phyloP scores from a whole-genome alignment of 2,797 vertebrate species.

The Arnoldichthys spilopterus region DNA sequence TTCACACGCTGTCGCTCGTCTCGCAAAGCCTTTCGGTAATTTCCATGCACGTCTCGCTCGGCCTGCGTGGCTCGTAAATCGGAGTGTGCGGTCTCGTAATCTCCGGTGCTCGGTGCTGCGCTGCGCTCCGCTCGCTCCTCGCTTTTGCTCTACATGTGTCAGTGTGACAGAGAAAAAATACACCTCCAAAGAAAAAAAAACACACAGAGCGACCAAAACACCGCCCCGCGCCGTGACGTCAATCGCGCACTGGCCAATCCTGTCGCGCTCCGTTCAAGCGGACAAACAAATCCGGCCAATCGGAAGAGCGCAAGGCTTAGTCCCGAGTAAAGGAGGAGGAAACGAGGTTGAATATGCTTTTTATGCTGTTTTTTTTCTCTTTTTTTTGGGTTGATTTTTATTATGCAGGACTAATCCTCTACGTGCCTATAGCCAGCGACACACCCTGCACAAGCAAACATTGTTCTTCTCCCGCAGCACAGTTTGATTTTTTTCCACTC shows the following conservation, averaged over 20 bases:
- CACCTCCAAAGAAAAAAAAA: conserved; percentile 82
- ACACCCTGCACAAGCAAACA: conserved; percentile 20
- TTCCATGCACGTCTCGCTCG: conserved; percentile 41
- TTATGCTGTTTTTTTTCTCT: conserved; percentile 3
- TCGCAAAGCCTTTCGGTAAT: conserved; percentile 31
- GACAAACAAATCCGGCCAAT: conserved; percentile 91
- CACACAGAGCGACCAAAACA: conserved; percentile 62
- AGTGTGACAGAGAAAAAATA: conserved; percentile 86
- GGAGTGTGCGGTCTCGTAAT: conserved; percentile 11
- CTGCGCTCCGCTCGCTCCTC: conserved; percentile 51
- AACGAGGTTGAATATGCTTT: conserved; percentile 57
- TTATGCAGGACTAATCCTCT: conserved; percentile 22
- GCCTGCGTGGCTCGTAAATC: neutral
- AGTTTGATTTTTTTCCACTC: neutral
- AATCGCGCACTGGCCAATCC: conserved; percentile 82
- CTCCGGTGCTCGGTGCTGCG: conserved; percentile 47
- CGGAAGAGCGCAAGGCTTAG: conserved; percentile 62
- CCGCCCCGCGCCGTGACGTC: conserved; percentile 82
- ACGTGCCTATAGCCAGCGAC: conserved; percentile 3
- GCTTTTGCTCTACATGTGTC: conserved; percentile 88
- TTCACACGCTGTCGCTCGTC: too few species aligned
- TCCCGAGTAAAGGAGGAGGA: conserved; percentile 73
- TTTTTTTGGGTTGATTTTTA: conserved; percentile 24
- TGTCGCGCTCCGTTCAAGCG: conserved; percentile 79
- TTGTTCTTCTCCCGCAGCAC: neutral